phyloP scores from a whole-genome alignment of 2,888 invertebrate species.

The Pachymerium ferrugineum region DNA sequence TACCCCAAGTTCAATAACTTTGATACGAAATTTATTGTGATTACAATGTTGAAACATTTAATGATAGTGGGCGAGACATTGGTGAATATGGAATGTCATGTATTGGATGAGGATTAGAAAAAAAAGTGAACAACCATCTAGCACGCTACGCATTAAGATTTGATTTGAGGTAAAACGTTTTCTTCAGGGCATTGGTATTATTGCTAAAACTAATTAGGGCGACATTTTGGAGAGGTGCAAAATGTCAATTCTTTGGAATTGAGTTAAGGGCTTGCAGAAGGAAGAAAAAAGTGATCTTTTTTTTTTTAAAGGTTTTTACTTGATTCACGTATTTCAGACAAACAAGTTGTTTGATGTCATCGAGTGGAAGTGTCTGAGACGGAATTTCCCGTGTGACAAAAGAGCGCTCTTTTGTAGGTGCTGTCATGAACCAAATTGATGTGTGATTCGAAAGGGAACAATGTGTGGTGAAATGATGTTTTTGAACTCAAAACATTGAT shows the following conservation, averaged over 20 bases:
- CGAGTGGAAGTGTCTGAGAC: not conserved
- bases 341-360: slow-evolving; percentile 22
- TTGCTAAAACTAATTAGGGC: not conserved
- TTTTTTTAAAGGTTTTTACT: too few relatives aligned
- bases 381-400: slow-evolving; percentile 19
- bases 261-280: not conserved
- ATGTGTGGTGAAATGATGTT: slow-evolving; percentile 17
- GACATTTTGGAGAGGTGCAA: not conserved
- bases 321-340: slow-evolving; percentile 1
- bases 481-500: not conserved
- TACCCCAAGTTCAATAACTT: slow-evolving; percentile 3
- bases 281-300: too few relatives aligned
- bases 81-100: slow-evolving; percentile 27
- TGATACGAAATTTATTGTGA: slow-evolving; percentile 25
- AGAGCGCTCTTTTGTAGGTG: not conserved
- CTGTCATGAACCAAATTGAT: slow-evolving; percentile 23
- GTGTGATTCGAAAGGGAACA: slow-evolving; percentile 22
- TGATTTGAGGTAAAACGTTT: not conserved
- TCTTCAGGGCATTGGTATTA: not conserved
- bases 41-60: slow-evolving; percentile 16
- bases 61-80: slow-evolving; percentile 24
- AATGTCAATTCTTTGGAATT: not conserved
- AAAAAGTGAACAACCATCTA: not conserved
- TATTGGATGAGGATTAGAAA: slow-evolving; percentile 9
- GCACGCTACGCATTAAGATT: slow-evolving; percentile 15